These are phyloP conservation scores for Megathymus violae DNA, from an alignment of 1,140 invertebrate genomes.

Conservation along the genomic window DNA sequence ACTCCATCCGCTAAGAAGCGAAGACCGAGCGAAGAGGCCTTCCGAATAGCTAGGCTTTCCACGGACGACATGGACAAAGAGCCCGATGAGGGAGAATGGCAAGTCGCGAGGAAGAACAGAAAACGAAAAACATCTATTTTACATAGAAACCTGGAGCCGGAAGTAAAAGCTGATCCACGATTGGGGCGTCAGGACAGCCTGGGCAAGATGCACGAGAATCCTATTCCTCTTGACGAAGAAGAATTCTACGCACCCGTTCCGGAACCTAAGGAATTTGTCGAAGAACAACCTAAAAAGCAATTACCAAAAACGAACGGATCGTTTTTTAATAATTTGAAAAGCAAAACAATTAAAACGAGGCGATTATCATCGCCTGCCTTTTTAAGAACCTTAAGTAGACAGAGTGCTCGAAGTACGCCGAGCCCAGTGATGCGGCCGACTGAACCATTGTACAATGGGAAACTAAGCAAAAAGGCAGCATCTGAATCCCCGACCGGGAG, in stretches of 20 bases:
- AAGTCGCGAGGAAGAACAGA: conserved; percentile 71
- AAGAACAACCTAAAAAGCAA: conserved; percentile 60
- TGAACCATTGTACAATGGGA: conserved; percentile 72
- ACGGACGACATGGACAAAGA: conserved; percentile 77
- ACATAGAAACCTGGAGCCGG: conserved; percentile 56
- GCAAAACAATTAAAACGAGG: conserved; percentile 76
- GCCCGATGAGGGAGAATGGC: conserved; percentile 80
- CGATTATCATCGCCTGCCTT: conserved; percentile 86
- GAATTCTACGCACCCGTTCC: conserved; percentile 76
- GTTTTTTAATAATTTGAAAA: conserved; percentile 77
- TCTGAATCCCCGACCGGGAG: conserved; percentile 75
- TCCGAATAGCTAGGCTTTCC: conserved; percentile 87
- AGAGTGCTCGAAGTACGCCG: conserved; percentile 71
- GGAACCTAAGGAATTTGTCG: conserved; percentile 73
- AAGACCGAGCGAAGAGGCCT: conserved; percentile 91
- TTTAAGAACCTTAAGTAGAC: conserved; percentile 85
- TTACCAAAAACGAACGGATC: conserved; percentile 78
- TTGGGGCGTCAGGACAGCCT: conserved; percentile 57
- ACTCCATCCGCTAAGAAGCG: conserved; percentile 83
- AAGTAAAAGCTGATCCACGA: conserved; percentile 42
- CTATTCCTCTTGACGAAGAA: conserved; percentile 74
- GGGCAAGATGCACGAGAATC: conserved; percentile 67
- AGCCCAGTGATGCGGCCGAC: conserved; percentile 59
- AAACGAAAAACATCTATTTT: conserved; percentile 69
- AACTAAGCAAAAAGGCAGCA: conserved; percentile 65